A percentile compares a stretch with the other conserved stretches of the same genome.
phyloP scores from a whole-genome alignment of 1,140 invertebrate genomes.

The Rhopalosiphum padi region DNA sequence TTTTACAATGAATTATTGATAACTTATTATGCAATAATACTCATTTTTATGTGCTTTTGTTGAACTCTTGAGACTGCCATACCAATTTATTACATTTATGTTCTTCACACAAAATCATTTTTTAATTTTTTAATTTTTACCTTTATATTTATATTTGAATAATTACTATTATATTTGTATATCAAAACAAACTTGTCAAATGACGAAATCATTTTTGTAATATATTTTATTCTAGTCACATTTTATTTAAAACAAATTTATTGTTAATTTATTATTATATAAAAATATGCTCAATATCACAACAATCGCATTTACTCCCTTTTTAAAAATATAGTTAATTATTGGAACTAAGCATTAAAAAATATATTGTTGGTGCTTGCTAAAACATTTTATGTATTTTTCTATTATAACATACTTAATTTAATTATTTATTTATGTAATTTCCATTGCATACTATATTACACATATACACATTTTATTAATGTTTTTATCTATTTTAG shows the following conservation, averaged over 20 bases:
- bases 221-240: slow-evolving; percentile 15
- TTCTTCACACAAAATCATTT: not conserved
- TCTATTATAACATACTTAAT: not conserved
- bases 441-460: not conserved
- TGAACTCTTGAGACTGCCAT: slow-evolving; percentile 43
- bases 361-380: not conserved
- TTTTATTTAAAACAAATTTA: slow-evolving; percentile 27
- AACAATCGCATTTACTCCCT: slow-evolving; percentile 11
- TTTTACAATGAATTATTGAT: not conserved
- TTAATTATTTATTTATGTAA: slow-evolving; percentile 2
- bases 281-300: slow-evolving; percentile 17
- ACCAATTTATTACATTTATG: not conserved
- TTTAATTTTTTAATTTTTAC: not conserved
- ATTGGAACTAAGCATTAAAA: not conserved
- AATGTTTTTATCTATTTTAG: not conserved
- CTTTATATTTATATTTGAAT: not conserved
- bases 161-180: not conserved
- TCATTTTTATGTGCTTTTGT: slow-evolving; percentile 39
- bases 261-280: not conserved
- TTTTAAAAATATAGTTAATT: not conserved
- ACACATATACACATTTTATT: not conserved
- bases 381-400: slow-evolving; percentile 6
- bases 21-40: not conserved
- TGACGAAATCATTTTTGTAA: not conserved
- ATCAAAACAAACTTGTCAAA: not conserved